Percentiles rank a stretch among this genome's conserved stretches.
phyloP scores from a whole-genome alignment of 1,140 invertebrate genomes.

The Bombus polaris region DNA sequence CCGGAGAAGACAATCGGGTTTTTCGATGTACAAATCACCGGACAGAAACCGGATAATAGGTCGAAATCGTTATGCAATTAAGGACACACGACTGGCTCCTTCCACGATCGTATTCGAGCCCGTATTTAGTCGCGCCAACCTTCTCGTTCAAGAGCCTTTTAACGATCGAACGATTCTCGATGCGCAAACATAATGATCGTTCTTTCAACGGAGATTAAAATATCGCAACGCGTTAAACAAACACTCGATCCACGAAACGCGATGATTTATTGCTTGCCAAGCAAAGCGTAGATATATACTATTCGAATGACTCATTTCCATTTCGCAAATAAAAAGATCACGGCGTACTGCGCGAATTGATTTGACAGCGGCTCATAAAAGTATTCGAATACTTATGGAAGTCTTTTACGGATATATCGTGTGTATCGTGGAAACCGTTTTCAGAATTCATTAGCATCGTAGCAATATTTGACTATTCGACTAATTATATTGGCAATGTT shows the following conservation, averaged over 20 bases:
- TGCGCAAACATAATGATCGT: not conserved
- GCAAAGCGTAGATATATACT: not conserved
- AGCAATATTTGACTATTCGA: too few species aligned
- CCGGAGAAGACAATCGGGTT: conserved; percentile 30
- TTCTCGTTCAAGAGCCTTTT: not conserved
- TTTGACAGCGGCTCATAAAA: not conserved
- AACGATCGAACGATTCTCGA: not conserved
- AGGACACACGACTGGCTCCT: not conserved
- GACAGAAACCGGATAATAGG: conserved; percentile 17
- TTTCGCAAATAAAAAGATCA: not conserved
- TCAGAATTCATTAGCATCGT: too few species aligned
- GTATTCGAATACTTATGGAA: too few species aligned
- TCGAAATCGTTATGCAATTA: conserved; percentile 21
- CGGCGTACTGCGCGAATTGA: not conserved
- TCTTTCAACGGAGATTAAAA: not conserved
- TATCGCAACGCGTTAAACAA: too few species aligned
- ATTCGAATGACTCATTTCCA: not conserved
- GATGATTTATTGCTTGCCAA: not conserved
- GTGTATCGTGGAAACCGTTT: too few species aligned
- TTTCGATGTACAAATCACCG: conserved; percentile 32
- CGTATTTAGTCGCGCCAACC: too few species aligned
- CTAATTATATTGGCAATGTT: too few species aligned
- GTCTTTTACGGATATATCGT: too few species aligned
- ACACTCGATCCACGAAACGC: not conserved
- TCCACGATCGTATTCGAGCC: not conserved